Conservation (phyloP, 92 coral and sea anemone species). For the Metridium senile region DNA sequence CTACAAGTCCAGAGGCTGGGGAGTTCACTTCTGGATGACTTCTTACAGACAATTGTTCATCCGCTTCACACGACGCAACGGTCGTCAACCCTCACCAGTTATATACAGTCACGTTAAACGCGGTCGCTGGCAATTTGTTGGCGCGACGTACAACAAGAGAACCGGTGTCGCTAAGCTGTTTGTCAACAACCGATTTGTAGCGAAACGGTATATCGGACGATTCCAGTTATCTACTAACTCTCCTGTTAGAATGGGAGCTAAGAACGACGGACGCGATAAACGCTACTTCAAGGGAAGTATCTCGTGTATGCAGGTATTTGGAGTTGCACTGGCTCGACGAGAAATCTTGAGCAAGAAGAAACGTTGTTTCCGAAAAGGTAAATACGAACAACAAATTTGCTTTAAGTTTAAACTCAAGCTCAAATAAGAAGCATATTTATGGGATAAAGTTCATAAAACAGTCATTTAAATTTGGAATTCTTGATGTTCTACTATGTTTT, state of each 20-base stretch:
- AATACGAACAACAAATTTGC: too few species aligned
- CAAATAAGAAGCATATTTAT: too few species aligned
- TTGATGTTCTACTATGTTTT: too few species aligned
- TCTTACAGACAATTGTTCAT: conserved; percentile 48
- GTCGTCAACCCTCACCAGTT: conserved; percentile 48
- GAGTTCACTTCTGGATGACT: conserved; percentile 67
- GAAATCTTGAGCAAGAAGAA: conserved; percentile 77
- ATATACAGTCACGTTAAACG: conserved; percentile 40
- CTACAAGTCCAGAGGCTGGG: conserved; percentile 78
- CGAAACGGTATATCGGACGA: conserved; percentile 53
- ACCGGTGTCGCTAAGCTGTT: conserved; percentile 65
- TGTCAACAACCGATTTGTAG: conserved; percentile 57
- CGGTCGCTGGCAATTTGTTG: conserved; percentile 74
- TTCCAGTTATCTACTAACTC: conserved; percentile 60
- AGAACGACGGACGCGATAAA: conserved; percentile 36
- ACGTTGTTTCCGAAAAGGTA: conserved; percentile 75
- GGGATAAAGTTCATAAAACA: too few species aligned
- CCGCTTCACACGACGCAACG: conserved; percentile 42
- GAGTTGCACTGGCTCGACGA: conserved; percentile 53
- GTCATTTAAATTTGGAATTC: too few species aligned
- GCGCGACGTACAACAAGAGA: conserved; percentile 54
- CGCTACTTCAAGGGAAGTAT: conserved; percentile 70
- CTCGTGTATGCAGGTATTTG: conserved; percentile 74
- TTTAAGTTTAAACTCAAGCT: too few species aligned
- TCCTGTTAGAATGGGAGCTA: conserved; percentile 76